These are phyloP conservation scores for Sorex araneus DNA, from an alignment of 2,113 vertebrate genomes.

Conservation along the genomic window DNA sequence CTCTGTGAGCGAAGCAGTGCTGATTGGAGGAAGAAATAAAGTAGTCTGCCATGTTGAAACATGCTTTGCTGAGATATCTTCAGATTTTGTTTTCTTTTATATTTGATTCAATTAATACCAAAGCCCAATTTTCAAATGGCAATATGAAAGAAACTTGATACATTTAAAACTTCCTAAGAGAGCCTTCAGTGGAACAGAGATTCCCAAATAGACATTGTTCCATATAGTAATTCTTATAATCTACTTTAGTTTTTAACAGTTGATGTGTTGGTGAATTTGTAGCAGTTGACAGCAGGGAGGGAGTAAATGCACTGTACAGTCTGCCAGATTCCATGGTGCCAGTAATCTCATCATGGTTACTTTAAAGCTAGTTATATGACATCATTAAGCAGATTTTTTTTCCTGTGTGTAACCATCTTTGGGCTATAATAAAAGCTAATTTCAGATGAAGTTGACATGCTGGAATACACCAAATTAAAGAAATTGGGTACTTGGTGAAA, in stretches of 20 bases:
- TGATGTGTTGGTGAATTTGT: neutral
- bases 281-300: neutral
- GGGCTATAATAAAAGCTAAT: too few relatives aligned
- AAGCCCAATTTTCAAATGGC: neutral
- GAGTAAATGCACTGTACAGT: neutral
- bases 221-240: neutral
- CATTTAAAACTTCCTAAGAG: neutral
- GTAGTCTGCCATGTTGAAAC: neutral
- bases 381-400: neutral
- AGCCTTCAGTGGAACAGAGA: neutral
- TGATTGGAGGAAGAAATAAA: neutral
- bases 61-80: neutral
- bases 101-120: neutral
- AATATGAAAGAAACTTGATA: conserved; percentile 16
- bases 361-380: neutral
- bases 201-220: neutral
- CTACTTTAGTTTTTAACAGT: neutral
- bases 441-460: too few relatives aligned
- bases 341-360: neutral
- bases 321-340: neutral
- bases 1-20: neutral
- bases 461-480: too few relatives aligned
- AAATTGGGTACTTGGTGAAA: too few relatives aligned
- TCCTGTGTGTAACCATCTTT: too few relatives aligned
- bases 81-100: neutral